Base-by-base conservation (phyloP, 2,888 invertebrate species). In the Tetranychus truncatus region DNA sequence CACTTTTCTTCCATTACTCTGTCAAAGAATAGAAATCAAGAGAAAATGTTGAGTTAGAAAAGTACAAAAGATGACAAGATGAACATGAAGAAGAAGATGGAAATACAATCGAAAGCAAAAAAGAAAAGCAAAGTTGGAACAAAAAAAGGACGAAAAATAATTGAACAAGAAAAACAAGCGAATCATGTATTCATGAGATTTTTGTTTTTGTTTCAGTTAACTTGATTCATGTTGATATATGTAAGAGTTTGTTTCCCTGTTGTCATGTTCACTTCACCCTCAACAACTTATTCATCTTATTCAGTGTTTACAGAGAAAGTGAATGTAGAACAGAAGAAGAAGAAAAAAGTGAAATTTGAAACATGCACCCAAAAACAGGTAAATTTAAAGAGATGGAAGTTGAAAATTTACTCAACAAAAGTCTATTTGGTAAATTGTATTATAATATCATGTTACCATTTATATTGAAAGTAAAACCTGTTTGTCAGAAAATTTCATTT, bases 1-100 rank as follows among this genome's bases (percentile, higher is more conserved):
- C 20, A 74, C 18, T 69, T 74, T 74, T 66, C 74, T 18, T 6
- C 74, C 67, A 67, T 74, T 74, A 15, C 66, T 72, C 72, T 72
- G 72, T 20, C 45, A 45, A 72, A 6, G 3, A 72, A 9, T 15
- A 72, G 72, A 34, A 44, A 72, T 34, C 34, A 34, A 34, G 72
- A 46, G 11, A 69, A 20, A 69, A 7, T 6, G 20, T 2, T 0
- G 11, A 69, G 11, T 69, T 69, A 11, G 34, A 24, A 24, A 69
- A 69, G 11, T 11, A 24, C 6, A 69, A 69, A 69, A 69, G 34
- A 20, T n/a, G 11, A 11, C 9, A n/a, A 67, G 24, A 9, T 21
- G 67, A 11, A 67, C 8, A 21, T 67, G n/a, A 20, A 20, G 67
- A 67, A n/a, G 1, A n/a, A 67, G 55, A 55, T 15, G 15, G 15